Evolutionary conservation across 1,140 invertebrate species (phyloP).

Genomic region (Lepidurus apus): DNA sequence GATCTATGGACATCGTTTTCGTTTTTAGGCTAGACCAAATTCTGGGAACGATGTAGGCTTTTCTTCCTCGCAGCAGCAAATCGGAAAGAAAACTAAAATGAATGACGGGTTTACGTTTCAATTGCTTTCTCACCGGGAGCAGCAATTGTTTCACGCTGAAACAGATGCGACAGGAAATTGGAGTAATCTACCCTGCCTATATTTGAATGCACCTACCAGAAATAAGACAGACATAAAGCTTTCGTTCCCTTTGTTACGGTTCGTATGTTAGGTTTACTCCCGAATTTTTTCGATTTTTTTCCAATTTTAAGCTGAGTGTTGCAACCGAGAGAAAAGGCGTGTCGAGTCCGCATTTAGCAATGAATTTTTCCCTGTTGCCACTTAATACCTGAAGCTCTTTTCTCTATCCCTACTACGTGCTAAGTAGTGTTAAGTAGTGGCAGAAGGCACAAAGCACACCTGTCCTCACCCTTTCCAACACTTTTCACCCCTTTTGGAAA

Average conservation of each 20-base stretch:
- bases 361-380: neutral
- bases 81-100: neutral
- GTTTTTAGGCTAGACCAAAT: neutral
- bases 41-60: neutral
- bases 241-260: too few relatives aligned
- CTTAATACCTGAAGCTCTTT: constrained; percentile 10
- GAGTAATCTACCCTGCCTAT: too few relatives aligned
- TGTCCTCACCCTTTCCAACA: neutral
- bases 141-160: neutral
- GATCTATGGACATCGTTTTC: neutral
- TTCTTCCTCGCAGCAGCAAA: neutral
- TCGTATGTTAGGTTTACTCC: too few relatives aligned
- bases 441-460: neutral
- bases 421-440: neutral
- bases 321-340: neutral
- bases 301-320: neutral
- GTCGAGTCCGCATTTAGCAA: neutral
- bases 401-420: neutral
- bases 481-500: neutral
- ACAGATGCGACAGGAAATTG: neutral
- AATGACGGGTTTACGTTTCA: neutral
- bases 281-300: neutral
- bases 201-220: too few relatives aligned
- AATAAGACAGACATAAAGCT: too few relatives aligned
- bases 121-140: neutral